A percentile compares a stretch with the other conserved stretches of the same genome.
Evolutionary conservation across 2,888 invertebrate species (phyloP).

Genomic region (Scelioninae gen. 1): DNA sequence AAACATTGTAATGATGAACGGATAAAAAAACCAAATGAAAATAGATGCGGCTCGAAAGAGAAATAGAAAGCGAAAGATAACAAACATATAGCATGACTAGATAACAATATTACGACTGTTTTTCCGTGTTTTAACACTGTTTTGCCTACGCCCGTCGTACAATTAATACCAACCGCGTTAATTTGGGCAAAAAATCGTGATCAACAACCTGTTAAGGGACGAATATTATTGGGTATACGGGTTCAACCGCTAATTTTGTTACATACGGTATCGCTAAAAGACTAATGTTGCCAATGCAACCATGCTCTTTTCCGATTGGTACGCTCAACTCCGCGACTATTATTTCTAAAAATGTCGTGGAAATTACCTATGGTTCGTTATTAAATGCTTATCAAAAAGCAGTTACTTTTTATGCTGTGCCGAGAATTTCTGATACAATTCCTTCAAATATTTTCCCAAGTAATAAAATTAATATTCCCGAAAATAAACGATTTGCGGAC

Average conservation of each 20-base stretch:
- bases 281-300: conserved; percentile 4
- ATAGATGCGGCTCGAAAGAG: no score
- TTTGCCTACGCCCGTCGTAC: neutral
- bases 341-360: neutral
- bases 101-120: no score
- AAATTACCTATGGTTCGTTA: conserved; percentile 1
- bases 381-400: neutral
- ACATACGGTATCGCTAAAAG: neutral
- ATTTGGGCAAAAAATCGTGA: neutral
- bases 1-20: no score
- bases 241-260: neutral
- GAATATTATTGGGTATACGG: neutral
- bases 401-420: neutral
- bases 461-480: neutral
- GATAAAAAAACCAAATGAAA: no score
- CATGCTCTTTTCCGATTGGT: neutral
- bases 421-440: neutral
- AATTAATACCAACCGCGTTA: neutral
- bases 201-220: neutral
- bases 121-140: neutral
- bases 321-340: conserved; percentile 5
- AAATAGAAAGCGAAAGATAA: neutral
- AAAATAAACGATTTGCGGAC: conserved; percentile 17
- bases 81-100: conserved; percentile 26
- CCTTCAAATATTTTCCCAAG: conserved; percentile 12